Conservation (phyloP, 53 echinoderm and acorn worm species). For the Antedon mediterranea region DNA sequence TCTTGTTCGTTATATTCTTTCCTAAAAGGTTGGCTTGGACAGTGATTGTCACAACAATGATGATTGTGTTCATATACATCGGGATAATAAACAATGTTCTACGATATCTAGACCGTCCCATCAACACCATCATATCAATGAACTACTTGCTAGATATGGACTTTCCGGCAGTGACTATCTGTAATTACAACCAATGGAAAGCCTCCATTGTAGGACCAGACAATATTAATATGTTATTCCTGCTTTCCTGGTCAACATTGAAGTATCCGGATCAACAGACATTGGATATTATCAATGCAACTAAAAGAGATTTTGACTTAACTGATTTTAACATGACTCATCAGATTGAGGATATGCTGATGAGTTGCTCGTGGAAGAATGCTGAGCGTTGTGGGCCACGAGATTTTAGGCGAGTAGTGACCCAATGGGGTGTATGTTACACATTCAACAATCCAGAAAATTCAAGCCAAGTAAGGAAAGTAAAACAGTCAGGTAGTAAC, state of each 20-base stretch:
- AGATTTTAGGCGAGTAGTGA: neutral
- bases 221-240: neutral
- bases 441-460: neutral
- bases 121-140: neutral
- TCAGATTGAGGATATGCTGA: neutral
- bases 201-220: neutral
- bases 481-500: neutral
- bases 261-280: neutral
- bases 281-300: too few relatives aligned
- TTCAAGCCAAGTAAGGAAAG: neutral
- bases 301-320: too few relatives aligned
- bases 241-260: neutral
- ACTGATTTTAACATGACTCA: neutral
- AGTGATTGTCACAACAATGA: neutral
- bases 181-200: constrained; percentile 11
- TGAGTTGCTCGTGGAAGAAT: neutral
- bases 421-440: neutral
- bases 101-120: neutral
- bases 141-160: neutral
- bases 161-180: constrained; percentile 6
- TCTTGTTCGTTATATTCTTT: too few relatives aligned
- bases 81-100: neutral
- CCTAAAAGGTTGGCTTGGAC: neutral
- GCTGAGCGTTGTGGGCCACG: neutral
- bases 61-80: neutral